Evolutionary conservation across 1,140 invertebrate genomes (phyloP), one percentile per base, ranked within the genome.

Genomic region (Brachionus rubens): DNA sequence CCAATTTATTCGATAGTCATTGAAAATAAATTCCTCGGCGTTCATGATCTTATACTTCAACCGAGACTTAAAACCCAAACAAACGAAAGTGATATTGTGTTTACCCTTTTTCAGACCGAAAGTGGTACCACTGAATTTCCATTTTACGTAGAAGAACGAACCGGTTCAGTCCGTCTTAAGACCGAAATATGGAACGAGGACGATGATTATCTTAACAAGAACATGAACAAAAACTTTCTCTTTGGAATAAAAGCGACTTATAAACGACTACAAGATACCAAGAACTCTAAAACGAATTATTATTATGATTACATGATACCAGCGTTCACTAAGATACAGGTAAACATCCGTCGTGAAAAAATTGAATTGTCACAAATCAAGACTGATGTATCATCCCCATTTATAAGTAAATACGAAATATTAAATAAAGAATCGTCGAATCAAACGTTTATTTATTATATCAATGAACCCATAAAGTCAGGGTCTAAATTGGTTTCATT

Each of bases 251-350:
- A 72, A 21, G 68, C 68, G 10, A 72, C 68, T 40, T 72, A 72
- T 16, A 54, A 52, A 10, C 43, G 50, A 14, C 26, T 72, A 4
- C 24, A 43, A 4, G 19, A 41, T 21, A 65, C 41, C 10, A 12
- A 41, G 24, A n/a, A n/a, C n/a, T 50, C 43, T n/a, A 40, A 48
- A 24, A 30, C 16, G 16, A 54, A 54, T 21, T 50, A 54, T 24
- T 72, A 72, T 33, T 33, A 72, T 30, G 68, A 72, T 48, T 72
- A 72, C 46, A 72, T 72, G 68, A 72, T 72, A 36, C 68, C 68
- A 10, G 68, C 68, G 19, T 72, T 72, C 50, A 41, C 68, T 30
- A 48, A 54, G 36, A 41, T 72, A 19, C 68, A 72, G 12, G 50
- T 72, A 9, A 50, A 12, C 19, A 16, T 72, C 0, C 21, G 47